Base-by-base conservation (phyloP, 2,888 invertebrate species). In the Chrysomela aeneicollis region DNA sequence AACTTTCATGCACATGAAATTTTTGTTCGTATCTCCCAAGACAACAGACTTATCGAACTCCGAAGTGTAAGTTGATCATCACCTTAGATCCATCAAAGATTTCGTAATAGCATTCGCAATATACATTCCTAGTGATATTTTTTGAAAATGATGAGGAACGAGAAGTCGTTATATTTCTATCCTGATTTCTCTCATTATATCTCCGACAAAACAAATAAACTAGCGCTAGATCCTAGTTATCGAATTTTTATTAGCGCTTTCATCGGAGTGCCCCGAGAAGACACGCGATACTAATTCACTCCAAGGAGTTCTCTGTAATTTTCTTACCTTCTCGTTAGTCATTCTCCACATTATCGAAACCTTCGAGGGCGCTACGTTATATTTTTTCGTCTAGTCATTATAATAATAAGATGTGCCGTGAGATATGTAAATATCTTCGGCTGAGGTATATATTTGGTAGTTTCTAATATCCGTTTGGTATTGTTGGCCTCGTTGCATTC, bases 221-320 rank as follows among this genome's bases (percentile, higher is more conserved):
- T 32, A 55, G 49, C 53, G 51, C 42, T 53, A 55, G 59, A 64
- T 64, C 59, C 52, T 57, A 64, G 47, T 60, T 68, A 66, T 68
- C 66, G 69, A 67, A 52, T 64, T 69, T 69, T 64, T 64, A 67
- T 69, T 67, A 62, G 35, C 47, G 64, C 64, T 63, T 67, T 64
- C 64, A 63, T 69, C 63, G 63, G 57, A 61, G 55, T 59, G 59
- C 52, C 65, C 30, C 59, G 60, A 67, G 57, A 60, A 65, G 69
- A 67, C 73, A 72, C 72, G 72, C 72, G 68, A 72, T 57, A 61
- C 72, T 70, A 71, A 72, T 73, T 73, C 68, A 64, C 54, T 64
- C 58, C 57, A 18, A 67, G 63, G 70, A 70, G 71, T 72, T 68
- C 72, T 62, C 72, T 73, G 54, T 73, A 73, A 73, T 73, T 73